Evolutionary conservation across 1,140 invertebrate genomes (phyloP).

Genomic region (Penaeus japonicus): DNA sequence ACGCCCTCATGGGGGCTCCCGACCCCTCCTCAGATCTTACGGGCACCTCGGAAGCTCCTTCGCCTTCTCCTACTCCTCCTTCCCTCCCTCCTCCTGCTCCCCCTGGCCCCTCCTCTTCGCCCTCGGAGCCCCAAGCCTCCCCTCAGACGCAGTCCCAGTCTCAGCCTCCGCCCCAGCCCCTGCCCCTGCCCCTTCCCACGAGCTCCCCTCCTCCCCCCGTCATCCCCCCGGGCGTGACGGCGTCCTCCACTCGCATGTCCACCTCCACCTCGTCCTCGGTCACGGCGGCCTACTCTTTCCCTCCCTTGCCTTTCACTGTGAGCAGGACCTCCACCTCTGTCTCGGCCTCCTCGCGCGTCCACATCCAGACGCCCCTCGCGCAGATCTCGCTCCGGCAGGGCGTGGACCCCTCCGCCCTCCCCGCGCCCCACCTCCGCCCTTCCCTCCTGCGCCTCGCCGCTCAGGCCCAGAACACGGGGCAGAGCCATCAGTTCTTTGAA

Average conservation of each 20-base stretch:
- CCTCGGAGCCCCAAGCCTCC: not conserved
- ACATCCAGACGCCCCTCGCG: slow-evolving; percentile 57
- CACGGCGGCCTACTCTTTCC: slow-evolving; percentile 38
- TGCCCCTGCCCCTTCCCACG: not conserved
- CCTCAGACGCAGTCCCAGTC: slow-evolving; percentile 4
- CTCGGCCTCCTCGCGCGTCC: slow-evolving; percentile 57
- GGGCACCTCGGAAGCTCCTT: slow-evolving; percentile 14
- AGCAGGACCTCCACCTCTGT: slow-evolving; percentile 57
- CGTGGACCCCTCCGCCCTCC: slow-evolving; percentile 43
- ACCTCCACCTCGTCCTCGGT: slow-evolving; percentile 50
- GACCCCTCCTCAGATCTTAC: slow-evolving; percentile 54
- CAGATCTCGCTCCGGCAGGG: slow-evolving; percentile 57
- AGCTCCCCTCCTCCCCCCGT: slow-evolving; percentile 9
- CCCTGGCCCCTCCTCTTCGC: slow-evolving; percentile 18
- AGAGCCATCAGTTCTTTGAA: slow-evolving; percentile 11
- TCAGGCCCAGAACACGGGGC: slow-evolving; percentile 41
- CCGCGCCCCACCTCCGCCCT: slow-evolving; percentile 57
- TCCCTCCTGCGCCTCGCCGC: slow-evolving; percentile 57
- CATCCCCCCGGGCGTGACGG: slow-evolving; percentile 40
- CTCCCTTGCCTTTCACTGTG: slow-evolving; percentile 54
- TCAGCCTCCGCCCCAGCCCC: not conserved
- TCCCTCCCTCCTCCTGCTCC: not conserved
- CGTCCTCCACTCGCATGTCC: slow-evolving; percentile 54
- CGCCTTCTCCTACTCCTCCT: slow-evolving; percentile 19
- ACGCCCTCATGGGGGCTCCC: slow-evolving; percentile 57